Conservation (phyloP, 2,113 vertebrate genomes). For the Microtus montanus region DNA sequence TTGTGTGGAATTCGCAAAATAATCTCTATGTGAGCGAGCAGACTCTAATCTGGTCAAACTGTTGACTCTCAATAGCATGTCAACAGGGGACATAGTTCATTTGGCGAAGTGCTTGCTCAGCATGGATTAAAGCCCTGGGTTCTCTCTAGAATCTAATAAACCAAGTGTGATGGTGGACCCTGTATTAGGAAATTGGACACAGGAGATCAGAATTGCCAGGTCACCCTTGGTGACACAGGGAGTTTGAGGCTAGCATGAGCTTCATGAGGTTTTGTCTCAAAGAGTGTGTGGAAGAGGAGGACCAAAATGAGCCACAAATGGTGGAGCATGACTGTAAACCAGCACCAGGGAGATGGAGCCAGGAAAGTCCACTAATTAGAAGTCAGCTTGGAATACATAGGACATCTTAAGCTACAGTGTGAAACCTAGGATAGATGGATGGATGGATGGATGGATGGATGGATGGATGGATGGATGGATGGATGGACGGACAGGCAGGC, state of each 20-base stretch:
- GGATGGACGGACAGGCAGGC: too few relatives aligned
- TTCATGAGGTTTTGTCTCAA: not conserved
- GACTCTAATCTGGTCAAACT: not conserved
- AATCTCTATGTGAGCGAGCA: not conserved
- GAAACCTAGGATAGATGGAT: not conserved
- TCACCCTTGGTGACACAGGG: not conserved
- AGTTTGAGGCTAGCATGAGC: not conserved
- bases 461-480: not conserved
- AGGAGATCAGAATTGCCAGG: not conserved
- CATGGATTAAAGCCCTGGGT: not conserved
- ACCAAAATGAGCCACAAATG: not conserved
- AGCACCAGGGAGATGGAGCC: not conserved
- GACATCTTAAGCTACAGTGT: not conserved
- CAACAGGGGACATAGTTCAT: not conserved
- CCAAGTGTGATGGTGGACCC: not conserved
- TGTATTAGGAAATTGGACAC: not conserved
- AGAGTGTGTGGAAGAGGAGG: too few relatives aligned
- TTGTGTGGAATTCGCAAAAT: slow-evolving; percentile 37
- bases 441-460: not conserved
- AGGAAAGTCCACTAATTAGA: not conserved
- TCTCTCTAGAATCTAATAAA: not conserved
- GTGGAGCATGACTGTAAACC: not conserved
- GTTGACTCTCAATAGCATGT: slow-evolving; percentile 37
- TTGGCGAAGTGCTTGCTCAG: not conserved
- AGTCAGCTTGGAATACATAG: not conserved